phyloP scores from a whole-genome alignment of 2,113 vertebrate species.

The Megaleporinus macrocephalus region DNA sequence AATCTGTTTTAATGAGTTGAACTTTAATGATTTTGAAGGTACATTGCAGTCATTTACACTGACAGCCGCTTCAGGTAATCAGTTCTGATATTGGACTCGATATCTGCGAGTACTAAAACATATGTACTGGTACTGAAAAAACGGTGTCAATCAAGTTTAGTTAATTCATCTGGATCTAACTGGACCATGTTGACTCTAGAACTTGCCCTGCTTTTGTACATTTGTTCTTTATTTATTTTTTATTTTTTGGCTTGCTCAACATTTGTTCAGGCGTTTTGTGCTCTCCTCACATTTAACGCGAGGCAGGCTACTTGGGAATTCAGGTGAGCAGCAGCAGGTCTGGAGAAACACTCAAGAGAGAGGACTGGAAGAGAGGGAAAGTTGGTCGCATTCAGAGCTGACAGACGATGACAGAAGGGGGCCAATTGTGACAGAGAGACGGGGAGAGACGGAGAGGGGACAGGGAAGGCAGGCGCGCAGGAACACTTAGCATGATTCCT shows the following conservation, averaged over 20 bases:
- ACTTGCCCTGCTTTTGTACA: slow-evolving; percentile 10
- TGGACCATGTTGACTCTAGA: neutral
- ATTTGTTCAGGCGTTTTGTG: neutral
- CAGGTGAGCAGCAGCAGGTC: neutral
- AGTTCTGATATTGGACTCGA: too few relatives aligned
- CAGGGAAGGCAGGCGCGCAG: slow-evolving; percentile 48
- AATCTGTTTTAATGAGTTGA: too few relatives aligned
- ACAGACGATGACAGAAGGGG: slow-evolving; percentile 28
- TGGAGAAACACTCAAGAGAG: neutral
- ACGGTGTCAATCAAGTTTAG: too few relatives aligned
- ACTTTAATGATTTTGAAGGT: too few relatives aligned
- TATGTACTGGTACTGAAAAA: too few relatives aligned
- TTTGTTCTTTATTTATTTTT: too few relatives aligned
- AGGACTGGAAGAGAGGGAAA: neutral
- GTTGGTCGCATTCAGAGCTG: slow-evolving; percentile 14
- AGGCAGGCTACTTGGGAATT: slow-evolving; percentile 6
- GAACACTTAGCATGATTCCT: slow-evolving; percentile 22
- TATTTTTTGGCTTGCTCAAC: neutral
- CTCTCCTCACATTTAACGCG: neutral
- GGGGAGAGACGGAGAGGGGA: slow-evolving; percentile 4
- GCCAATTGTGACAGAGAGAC: neutral
- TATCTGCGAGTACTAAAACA: too few relatives aligned
- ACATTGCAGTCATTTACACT: too few relatives aligned
- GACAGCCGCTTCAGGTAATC: too few relatives aligned
- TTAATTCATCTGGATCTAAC: neutral